Evolutionary conservation across 2,888 invertebrate species (phyloP), one percentile per base, ranked within the genome.

Genomic region (Leptodirus hochenwartii): DNA sequence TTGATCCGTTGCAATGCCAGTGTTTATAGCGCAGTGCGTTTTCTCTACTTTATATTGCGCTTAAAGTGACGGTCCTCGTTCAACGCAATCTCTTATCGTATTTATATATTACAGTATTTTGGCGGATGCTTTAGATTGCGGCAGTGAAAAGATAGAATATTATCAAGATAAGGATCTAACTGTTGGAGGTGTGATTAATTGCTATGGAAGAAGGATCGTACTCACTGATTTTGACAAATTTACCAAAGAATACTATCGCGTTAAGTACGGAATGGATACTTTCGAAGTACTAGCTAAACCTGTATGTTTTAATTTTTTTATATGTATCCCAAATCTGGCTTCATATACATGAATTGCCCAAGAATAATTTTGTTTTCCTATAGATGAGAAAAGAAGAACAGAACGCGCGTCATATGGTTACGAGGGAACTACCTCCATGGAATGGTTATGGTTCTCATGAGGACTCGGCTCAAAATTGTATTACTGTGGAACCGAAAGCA

Each of bases 381-480:
- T n/a, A n/a, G n/a, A n/a, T n/a, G n/a, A n/a, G n/a, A n/a, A n/a
- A n/a, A n/a, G n/a, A 20, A 20, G 20, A 20, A 8, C 20, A 8
- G 8, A 20, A 20, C 20, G 20, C 8, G 20, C 8, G 20, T n/a
- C 8, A 8, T 8, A 8, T n/a, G 20, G n/a, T 20, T 20, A 20
- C 8, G n/a, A n/a, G n/a, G 2, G 53, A 65, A 39, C 47, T 79
- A 25, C 88, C 90, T 1, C 88, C 88, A 0, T 90, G 82, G 69
- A 90, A 88, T 47, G 90, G 90, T 3, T 87, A 74, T 54, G 91
- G 91, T 1, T 70, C 75, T 1, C 79, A 82, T 47, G 85, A 85
- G 36, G 90, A 91, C 49, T 88, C 88, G 0, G 78, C 85, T 5
- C 77, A 77, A 40, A 88, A 87, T 47, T 88, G 88, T 47, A 66